These are phyloP conservation scores for Xiphophorus couchianus DNA, from an alignment of 2,113 vertebrate species.

Conservation along the genomic window DNA sequence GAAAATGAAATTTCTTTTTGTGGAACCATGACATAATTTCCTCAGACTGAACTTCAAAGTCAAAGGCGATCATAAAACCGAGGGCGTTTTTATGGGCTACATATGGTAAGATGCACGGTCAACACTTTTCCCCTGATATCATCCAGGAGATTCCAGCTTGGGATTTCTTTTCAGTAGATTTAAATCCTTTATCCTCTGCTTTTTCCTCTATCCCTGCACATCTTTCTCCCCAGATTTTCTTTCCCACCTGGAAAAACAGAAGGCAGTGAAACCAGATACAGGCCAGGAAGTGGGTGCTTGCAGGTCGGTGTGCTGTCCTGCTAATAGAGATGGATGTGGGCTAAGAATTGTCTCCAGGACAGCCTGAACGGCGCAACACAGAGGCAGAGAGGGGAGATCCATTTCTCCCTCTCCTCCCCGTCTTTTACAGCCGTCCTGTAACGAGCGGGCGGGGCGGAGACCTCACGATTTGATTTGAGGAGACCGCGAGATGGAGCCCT, in stretches of 20 bases:
- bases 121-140: slow-evolving; percentile 27
- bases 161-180: slow-evolving; percentile 47
- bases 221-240: slow-evolving; percentile 28
- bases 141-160: slow-evolving; percentile 35
- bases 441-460: slow-evolving; percentile 55
- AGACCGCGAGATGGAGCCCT: slow-evolving; percentile 22
- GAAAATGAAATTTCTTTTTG: no score
- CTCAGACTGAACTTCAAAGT: no score
- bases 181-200: slow-evolving; percentile 57
- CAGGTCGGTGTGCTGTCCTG: slow-evolving; percentile 50
- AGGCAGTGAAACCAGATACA: slow-evolving; percentile 73
- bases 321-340: slow-evolving; percentile 83
- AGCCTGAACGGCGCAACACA: slow-evolving; percentile 31
- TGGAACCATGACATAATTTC: no score
- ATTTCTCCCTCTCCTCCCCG: slow-evolving; percentile 61
- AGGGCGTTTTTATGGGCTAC: no score
- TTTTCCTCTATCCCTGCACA: slow-evolving; percentile 22
- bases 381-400: slow-evolving; percentile 44
- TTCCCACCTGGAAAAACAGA: slow-evolving; percentile 77
- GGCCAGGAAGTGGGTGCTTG: slow-evolving; percentile 15
- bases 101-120: no score
- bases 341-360: slow-evolving; percentile 71
- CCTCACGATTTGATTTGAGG: slow-evolving; percentile 49
- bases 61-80: no score
- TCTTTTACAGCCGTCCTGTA: slow-evolving; percentile 57